Base-by-base conservation (phyloP, 2,113 vertebrate genomes). In the Setophaga kirtlandii region DNA sequence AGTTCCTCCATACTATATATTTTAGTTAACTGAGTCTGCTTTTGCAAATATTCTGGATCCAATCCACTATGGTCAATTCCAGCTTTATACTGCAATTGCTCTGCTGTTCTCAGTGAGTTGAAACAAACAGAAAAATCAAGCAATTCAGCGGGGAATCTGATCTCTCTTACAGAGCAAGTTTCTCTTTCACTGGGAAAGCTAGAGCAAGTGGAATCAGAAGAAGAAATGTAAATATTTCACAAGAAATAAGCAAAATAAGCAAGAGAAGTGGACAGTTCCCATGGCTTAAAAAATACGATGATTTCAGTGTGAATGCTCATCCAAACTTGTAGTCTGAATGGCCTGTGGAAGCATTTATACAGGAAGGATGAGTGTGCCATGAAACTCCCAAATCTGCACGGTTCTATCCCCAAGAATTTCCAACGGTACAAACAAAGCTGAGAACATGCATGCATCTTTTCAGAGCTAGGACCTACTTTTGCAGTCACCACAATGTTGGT, bases 111-210 rank as follows among this genome's bases (percentile, higher is more conserved):
- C 62, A 82, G 52, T 64, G 78, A 88, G 35, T 62, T 73, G 63
- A 93, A 71, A 88, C 35, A 67, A 82, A 50, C 1, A 19, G 35
- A 92, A 93, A 94, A 94, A 89, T 50, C 55, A 93, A 96, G 90
- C 65, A 95, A 91, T 62, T 82, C 71, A 90, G 46, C 0, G 1
- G 60, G 77, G 71, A 77, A 84, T 89, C 75, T 88, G 89, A 82
- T 76, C 75, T 76, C 15, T 73, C 50, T 79, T 81, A 93, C 16
- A 80, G 69, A 93, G n/a, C 30, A 91, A 95, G 83, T 94, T 94
- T 94, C 60, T 95, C 69, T 87, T 90, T 93, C 73, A 81, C 59
- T 77, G 75, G 80, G 67, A 97, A 80, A 55, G 27, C 50, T 30
- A 52, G 33, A 87, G 33, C 33, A 78, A 90, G 33, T 58, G 55